Conservation (phyloP, 2,888 invertebrate species). For the Hypolimnas misippus region DNA sequence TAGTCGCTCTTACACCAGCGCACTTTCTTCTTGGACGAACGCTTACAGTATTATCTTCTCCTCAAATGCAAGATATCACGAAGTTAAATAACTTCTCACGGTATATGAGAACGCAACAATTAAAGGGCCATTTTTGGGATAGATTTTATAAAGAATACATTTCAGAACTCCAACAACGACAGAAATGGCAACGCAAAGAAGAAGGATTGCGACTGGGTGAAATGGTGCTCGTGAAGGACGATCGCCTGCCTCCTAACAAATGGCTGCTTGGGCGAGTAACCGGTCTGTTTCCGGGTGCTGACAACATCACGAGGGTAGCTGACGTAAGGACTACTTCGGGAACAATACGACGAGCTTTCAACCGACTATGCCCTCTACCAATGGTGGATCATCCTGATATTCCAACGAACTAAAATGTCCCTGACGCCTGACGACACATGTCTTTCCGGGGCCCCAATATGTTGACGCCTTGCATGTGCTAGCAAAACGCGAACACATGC, state of each 20-base stretch:
- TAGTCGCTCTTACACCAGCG: background rate
- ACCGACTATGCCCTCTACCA: background rate
- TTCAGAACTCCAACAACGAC: background rate
- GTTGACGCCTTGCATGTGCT: conserved; percentile 1
- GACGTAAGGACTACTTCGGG: background rate
- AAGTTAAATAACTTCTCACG: background rate
- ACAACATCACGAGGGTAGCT: background rate
- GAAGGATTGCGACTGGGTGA: background rate
- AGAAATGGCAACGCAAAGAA: background rate
- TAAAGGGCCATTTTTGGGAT: background rate
- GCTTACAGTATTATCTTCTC: background rate
- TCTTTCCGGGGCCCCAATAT: background rate
- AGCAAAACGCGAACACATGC: no score
- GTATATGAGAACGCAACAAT: background rate
- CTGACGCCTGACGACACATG: background rate
- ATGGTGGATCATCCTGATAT: background rate
- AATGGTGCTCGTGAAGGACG: background rate
- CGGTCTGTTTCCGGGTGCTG: background rate
- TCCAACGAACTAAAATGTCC: no score
- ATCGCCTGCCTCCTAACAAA: background rate
- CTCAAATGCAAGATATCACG: background rate
- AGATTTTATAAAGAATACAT: background rate
- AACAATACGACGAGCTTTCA: background rate
- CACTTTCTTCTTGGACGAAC: background rate
- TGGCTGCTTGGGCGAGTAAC: background rate